Conservation (phyloP, 2,113 vertebrate species). For the Plecturocebus donacophilus region DNA sequence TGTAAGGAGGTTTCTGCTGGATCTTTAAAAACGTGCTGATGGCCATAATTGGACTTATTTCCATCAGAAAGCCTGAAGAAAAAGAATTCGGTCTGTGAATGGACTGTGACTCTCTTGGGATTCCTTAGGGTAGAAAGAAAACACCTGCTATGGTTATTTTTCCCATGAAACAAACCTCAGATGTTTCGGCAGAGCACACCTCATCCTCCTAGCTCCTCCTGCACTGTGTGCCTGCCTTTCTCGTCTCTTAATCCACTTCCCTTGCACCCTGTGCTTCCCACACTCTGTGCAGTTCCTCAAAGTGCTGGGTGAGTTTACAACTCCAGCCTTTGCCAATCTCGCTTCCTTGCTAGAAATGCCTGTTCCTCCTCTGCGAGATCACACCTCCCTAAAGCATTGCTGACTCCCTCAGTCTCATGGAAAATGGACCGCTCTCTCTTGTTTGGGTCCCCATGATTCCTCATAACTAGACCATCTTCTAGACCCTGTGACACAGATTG, state of each 20-base stretch:
- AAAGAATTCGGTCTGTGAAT: neutral
- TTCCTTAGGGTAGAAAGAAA: neutral
- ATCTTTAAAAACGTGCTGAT: neutral
- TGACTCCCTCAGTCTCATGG: neutral
- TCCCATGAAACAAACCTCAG: neutral
- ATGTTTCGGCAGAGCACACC: neutral
- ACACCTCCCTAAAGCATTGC: neutral
- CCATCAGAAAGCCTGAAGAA: neutral
- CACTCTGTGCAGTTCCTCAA: no score
- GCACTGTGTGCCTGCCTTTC: neutral
- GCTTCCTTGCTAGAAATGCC: neutral
- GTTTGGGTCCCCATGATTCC: no score
- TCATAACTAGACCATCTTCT: neutral
- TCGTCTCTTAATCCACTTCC: neutral
- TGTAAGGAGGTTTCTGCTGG: neutral
- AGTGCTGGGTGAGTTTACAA: fast-evolving
- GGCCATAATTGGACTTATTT: neutral
- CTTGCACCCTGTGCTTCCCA: fast-evolving
- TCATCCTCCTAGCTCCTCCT: neutral
- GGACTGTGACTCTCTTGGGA: neutral
- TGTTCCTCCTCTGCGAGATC: neutral
- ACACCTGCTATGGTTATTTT: neutral
- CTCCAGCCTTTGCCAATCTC: neutral
- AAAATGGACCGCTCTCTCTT: neutral
- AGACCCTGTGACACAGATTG: neutral